Percentiles rank a stretch among this genome's conserved stretches.
Evolutionary conservation across 92 coral and sea anemone species (phyloP).

Genomic region (Parazoanthus swiftii): DNA sequence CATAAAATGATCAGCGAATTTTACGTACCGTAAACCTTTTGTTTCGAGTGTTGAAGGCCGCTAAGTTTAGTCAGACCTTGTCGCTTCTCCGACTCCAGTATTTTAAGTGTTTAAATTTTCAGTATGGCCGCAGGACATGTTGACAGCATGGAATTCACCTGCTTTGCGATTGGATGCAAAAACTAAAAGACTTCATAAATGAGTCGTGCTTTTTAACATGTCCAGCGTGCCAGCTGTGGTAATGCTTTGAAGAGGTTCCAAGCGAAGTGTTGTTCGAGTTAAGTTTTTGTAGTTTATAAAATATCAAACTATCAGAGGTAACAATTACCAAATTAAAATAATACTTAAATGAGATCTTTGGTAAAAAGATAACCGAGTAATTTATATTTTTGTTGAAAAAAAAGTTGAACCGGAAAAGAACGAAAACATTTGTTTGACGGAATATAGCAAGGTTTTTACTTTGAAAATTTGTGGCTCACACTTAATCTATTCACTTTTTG

Average conservation of each 20-base stretch:
- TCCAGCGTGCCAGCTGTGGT: not conserved
- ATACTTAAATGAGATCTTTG: too few relatives aligned
- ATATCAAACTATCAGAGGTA: too few relatives aligned
- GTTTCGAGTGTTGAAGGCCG: not conserved
- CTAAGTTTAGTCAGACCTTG: not conserved
- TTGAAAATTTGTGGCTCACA: too few relatives aligned
- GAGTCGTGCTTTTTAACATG: not conserved
- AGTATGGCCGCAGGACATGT: not conserved
- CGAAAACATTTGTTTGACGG: too few relatives aligned
- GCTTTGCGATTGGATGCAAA: not conserved
- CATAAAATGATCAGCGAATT: not conserved
- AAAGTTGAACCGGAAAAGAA: too few relatives aligned
- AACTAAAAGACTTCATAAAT: not conserved
- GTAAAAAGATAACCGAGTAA: too few relatives aligned
- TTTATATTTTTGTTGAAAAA: too few relatives aligned
- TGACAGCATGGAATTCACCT: slow-evolving; percentile 2
- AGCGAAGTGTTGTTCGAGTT: too few relatives aligned
- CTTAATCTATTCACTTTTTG: too few relatives aligned
- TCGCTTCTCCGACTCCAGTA: not conserved
- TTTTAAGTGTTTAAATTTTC: not conserved
- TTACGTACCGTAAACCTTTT: not conserved
- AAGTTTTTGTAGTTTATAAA: too few relatives aligned
- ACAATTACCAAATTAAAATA: too few relatives aligned
- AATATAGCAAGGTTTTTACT: too few relatives aligned
- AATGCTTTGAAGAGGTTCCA: not conserved